Base-by-base conservation (phyloP, 1,140 invertebrate species). In the Myzus persicae region DNA sequence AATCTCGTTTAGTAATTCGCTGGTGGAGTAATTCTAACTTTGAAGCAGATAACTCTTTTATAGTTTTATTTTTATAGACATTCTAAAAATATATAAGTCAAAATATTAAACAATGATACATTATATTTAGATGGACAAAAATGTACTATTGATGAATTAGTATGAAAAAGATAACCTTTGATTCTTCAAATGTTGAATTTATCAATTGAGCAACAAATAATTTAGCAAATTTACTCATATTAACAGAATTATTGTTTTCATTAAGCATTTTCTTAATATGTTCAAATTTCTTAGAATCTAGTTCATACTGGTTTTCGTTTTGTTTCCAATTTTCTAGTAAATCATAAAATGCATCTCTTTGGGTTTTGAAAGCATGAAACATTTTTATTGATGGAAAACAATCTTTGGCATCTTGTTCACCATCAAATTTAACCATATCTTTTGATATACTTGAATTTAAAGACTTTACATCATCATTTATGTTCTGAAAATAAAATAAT, bases 291-390 rank as follows among this genome's bases (percentile, higher is more conserved):
- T 93, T 85, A 22, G 20, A 36, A 40, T 38, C 31, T 24, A 92
- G 31, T 20, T 91, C 59, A 44, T 9, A 31, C 36, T 92, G 91
- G 85, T 84, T 93, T 38, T 93, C 91, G 9, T 46, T 85, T 85
- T 85, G 46, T 42, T 85, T 93, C 91, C 91, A 93, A 84, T 51
- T 85, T 85, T 93, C 91, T n/a, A 93, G 26, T 40, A 93, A 51
- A 40, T 93, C 91, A 84, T 93, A 93, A 93, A 93, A 93, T 93
- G 91, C 81, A 54, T 93, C 81, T 51, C 91, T 81, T 85, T 93
- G 91, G 0, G 46, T 31, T 85, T 93, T 93, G 40, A 93, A 93
- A n/a, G 46, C 91, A 54, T 93, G 38, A 38, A 93, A 93, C 91
- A 93, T 93, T 93, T 93, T 51, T 42, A 93, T 1, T n/a, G 91